Base-by-base conservation (phyloP, 2,888 invertebrate genomes). In the Phrixothrix hirtus region DNA sequence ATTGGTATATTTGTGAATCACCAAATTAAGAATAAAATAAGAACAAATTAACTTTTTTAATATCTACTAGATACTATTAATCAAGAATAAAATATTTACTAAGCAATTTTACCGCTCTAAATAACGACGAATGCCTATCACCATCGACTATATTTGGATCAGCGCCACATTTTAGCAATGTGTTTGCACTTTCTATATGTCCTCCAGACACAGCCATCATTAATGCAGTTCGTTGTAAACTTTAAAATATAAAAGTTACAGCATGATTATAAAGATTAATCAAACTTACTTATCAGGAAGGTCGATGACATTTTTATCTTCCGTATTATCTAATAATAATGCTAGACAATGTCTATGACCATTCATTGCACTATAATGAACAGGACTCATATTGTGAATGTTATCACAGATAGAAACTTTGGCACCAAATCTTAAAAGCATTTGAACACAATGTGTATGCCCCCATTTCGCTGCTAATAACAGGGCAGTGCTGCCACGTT, bases 131-230 rank as follows among this genome's bases (percentile, higher is more conserved):
- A 61, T 83, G 79, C 36, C 77, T 75, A 59, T 82, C 79, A 1
- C 73, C 68, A 64, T 84, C 84, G 6, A 78, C 73, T 25, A 81
- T 73, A 68, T 83, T 81, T 10, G 82, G 79, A 65, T 81, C 78
- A 5, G 83, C 82, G 45, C 80, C 78, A 55, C 78, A 77, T 50
- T 78, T 77, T 26, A 85, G 69, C 38, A 85, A 71, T 44, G 78
- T 74, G 38, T 77, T 70, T 10, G 79, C 80, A 60, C 81, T 80
- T 42, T 82, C 80, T 2, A 75, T 71, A 66, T 83, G 78, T 36
- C 81, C 81, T 50, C 79, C 78, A 6, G 79, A 78, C 4, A 81
- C 81, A 1, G 83, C 80, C 50, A 83, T 65, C 77, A 83, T 82
- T 42, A 85, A 67, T 1, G 84, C 80, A 3, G 83, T 84, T 58